Conservation (phyloP, 1,140 invertebrate genomes). For the Geopemphigus sp. region DNA sequence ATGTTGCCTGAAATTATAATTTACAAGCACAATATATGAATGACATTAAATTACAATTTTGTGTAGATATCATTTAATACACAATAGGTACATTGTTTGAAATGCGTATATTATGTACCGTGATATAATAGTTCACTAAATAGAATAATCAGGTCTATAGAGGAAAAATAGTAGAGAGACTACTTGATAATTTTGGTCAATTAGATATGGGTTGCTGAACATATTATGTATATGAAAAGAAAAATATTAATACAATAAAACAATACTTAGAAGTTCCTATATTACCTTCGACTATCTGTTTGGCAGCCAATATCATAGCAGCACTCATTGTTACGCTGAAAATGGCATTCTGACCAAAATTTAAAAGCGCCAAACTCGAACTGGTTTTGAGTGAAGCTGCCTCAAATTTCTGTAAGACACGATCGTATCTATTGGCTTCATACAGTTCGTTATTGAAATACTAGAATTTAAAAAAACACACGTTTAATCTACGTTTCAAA, state of each 20-base stretch:
- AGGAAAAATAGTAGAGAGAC: too few relatives aligned
- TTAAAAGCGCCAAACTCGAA: slow-evolving; percentile 87
- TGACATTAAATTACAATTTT: too few relatives aligned
- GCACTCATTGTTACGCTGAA: slow-evolving; percentile 88
- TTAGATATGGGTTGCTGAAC: too few relatives aligned
- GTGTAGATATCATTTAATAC: too few relatives aligned
- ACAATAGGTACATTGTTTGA: too few relatives aligned
- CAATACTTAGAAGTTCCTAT: background rate
- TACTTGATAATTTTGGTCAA: too few relatives aligned
- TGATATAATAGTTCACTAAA: too few relatives aligned
- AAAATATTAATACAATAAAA: too few relatives aligned
- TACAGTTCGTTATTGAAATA: slow-evolving; percentile 99
- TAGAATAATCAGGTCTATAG: too few relatives aligned
- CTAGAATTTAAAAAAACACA: slow-evolving; percentile 59
- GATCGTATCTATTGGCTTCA: slow-evolving; percentile 88
- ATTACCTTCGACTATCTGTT: slow-evolving; percentile 82
- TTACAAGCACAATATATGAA: too few relatives aligned
- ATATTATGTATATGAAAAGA: too few relatives aligned
- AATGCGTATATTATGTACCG: too few relatives aligned
- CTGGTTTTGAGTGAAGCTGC: slow-evolving; percentile 91
- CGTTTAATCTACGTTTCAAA: background rate
- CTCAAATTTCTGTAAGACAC: slow-evolving; percentile 83
- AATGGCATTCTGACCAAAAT: slow-evolving; percentile 98
- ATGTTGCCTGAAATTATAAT: slow-evolving; percentile 70
- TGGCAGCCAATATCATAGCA: slow-evolving; percentile 92